Evolutionary conservation across 2,113 vertebrate genomes (phyloP), one percentile per base, ranked within the genome.

Genomic region (Oplegnathus fasciatus): DNA sequence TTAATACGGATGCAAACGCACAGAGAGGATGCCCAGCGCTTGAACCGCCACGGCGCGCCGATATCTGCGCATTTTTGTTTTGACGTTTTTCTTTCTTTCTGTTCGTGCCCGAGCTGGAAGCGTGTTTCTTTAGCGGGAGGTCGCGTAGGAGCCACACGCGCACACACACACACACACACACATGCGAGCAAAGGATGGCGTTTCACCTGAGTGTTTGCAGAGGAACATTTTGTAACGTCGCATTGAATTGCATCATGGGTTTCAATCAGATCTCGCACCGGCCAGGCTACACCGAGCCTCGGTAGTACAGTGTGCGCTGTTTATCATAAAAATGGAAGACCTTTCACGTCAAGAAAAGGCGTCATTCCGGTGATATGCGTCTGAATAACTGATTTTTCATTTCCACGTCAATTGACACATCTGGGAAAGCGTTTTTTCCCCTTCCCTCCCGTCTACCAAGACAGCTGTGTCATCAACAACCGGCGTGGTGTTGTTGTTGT

Each of bases 401-500:
- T 40, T 84, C 72, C 70, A 75, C 91, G 82, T 90, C 91, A 90
- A 75, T 78, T 90, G 93, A 91, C 94, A 95, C 92, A 88, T 89
- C 88, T 91, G 89, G 90, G 90, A 80, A 92, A 84, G 71, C 61
- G 60, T 78, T 89, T 88, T 85, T 80, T 66, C 14, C 28, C 72
- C 20, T 68, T 73, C 73, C 68, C 80, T 88, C 50, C 82, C 40
- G 77, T 87, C 84, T 71, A 77, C 85, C 83, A 89, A 93, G 93
- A 95, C 93, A 93, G 93, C 94, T 94, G 92, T 95, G 95, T 95
- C 95, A 94, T 94, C 94, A 93, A 94, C 93, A 94, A 92, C 94
- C 93, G 92, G 94, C 93, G 94, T 95, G 95, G 87, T 95, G 95
- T 94, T 95, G 94, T 95, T 95, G 94, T 95, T 95, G 94, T 94